Conservation (phyloP, 2,888 invertebrate species). For the Gonocerus acuteangulatus region DNA sequence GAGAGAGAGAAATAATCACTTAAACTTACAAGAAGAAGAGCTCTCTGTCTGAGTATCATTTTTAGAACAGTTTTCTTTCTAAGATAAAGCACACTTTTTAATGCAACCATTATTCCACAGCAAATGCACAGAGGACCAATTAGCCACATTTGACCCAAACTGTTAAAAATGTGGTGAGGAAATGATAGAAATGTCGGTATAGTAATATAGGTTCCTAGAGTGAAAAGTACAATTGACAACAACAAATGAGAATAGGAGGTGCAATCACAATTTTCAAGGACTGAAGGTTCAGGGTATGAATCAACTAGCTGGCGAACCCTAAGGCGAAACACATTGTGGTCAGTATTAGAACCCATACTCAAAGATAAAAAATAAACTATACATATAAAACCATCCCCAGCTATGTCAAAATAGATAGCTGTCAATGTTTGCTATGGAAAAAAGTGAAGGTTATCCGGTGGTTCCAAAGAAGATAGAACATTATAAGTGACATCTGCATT, state of each 20-base stretch:
- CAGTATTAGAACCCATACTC: conserved; percentile 17
- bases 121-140: conserved; percentile 61
- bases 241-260: conserved; percentile 59
- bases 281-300: conserved; percentile 38
- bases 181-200: conserved; percentile 55
- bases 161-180: conserved; percentile 44
- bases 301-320: conserved; percentile 30
- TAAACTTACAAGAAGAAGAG: conserved; percentile 52
- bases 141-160: conserved; percentile 61
- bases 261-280: conserved; percentile 58
- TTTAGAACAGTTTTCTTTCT: conserved; percentile 58
- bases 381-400: background rate
- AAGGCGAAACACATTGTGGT: conserved; percentile 23
- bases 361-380: background rate
- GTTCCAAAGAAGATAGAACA: too few species aligned
- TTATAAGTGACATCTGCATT: too few species aligned
- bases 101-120: conserved; percentile 60
- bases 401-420: background rate
- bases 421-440: background rate
- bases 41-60: conserved; percentile 56
- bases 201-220: conserved; percentile 57
- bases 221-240: conserved; percentile 55
- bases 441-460: too few species aligned
- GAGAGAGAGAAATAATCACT: too few species aligned
- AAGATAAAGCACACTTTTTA: conserved; percentile 59